A percentile compares a stretch with the other conserved stretches of the same genome.
These are phyloP conservation scores for Dufourea novaeangliae DNA, from an alignment of 1,140 invertebrate genomes.

Conservation along the genomic window DNA sequence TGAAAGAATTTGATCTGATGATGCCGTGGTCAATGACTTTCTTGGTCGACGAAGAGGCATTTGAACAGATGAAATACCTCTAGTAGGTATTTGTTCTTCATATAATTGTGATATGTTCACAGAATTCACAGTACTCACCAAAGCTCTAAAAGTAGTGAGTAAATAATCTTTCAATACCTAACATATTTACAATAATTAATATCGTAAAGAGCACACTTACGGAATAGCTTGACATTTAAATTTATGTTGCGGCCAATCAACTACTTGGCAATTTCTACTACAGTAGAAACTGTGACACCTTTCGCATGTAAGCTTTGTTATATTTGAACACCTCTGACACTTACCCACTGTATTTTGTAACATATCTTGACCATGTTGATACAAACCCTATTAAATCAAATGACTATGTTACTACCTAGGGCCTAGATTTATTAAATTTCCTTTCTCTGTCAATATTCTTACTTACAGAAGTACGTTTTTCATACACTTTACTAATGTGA, in stretches of 20 bases:
- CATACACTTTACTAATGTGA: slow-evolving; percentile 60
- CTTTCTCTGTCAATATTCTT: background rate
- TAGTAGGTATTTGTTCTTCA: background rate
- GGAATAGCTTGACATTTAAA: slow-evolving; percentile 69
- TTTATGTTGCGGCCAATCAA: slow-evolving; percentile 73
- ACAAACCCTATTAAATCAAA: slow-evolving; percentile 62
- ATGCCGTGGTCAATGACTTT: background rate
- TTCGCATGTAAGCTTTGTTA: slow-evolving; percentile 65
- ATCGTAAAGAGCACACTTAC: slow-evolving; percentile 50
- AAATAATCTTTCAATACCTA: background rate
- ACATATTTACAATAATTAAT: background rate
- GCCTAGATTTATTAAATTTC: background rate
- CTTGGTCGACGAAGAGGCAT: slow-evolving; percentile 18
- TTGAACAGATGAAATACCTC: background rate
- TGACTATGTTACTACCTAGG: background rate
- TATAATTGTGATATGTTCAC: background rate
- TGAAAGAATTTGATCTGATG: background rate
- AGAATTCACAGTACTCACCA: background rate
- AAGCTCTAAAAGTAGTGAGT: slow-evolving; percentile 3
- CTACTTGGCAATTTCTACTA: slow-evolving; percentile 66
- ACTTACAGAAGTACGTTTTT: slow-evolving; percentile 66
- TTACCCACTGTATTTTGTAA: slow-evolving; percentile 48
- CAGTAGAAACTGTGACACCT: slow-evolving; percentile 74
- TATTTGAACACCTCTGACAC: slow-evolving; percentile 66
- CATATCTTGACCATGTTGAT: slow-evolving; percentile 65